Conservation (phyloP, 2,797 vertebrate genomes). For the Leptoclinus maculatus region DNA sequence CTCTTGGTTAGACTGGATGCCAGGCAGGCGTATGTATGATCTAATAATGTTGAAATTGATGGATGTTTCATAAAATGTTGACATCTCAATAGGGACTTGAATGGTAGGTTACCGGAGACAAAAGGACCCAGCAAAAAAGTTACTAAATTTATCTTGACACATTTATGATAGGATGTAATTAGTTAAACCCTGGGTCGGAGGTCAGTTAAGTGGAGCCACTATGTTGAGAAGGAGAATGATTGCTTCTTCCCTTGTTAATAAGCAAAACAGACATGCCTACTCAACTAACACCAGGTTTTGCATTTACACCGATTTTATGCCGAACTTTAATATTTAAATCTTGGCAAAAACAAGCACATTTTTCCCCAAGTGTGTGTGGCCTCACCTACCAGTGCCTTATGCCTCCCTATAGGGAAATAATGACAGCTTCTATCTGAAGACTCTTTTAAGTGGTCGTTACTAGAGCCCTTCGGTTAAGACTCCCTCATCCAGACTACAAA, state of each 20-base stretch:
- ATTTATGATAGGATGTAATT: slow-evolving; percentile 66
- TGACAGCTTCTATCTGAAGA: slow-evolving; percentile 76
- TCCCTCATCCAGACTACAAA: slow-evolving; percentile 70
- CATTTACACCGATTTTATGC: slow-evolving; percentile 25
- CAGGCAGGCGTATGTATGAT: slow-evolving; percentile 51
- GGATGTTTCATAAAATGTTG: slow-evolving; percentile 62
- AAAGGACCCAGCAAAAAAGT: slow-evolving; percentile 30
- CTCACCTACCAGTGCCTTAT: slow-evolving; percentile 62
- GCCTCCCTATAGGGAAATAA: slow-evolving; percentile 65
- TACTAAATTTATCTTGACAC: slow-evolving; percentile 66
- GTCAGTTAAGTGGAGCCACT: slow-evolving; percentile 34
- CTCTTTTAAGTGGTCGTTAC: slow-evolving; percentile 70
- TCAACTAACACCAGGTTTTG: slow-evolving; percentile 7
- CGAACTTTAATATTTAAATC: slow-evolving; percentile 22
- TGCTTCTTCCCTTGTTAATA: slow-evolving; percentile 25
- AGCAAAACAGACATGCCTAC: slow-evolving; percentile 29
- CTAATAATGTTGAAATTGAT: slow-evolving; percentile 71
- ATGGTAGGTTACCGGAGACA: slow-evolving; percentile 66
- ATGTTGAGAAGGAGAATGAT: slow-evolving; percentile 24
- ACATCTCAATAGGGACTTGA: slow-evolving; percentile 60
- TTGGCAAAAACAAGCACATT: slow-evolving; percentile 41
- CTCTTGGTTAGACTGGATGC: slow-evolving; percentile 56
- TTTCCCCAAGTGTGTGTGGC: slow-evolving; percentile 62
- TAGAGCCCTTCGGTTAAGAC: slow-evolving; percentile 64
- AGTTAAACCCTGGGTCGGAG: slow-evolving; percentile 41